Percentiles rank a stretch among this genome's conserved stretches.
phyloP scores from a whole-genome alignment of 2,797 vertebrate genomes.

The Podarcis lilfordi region DNA sequence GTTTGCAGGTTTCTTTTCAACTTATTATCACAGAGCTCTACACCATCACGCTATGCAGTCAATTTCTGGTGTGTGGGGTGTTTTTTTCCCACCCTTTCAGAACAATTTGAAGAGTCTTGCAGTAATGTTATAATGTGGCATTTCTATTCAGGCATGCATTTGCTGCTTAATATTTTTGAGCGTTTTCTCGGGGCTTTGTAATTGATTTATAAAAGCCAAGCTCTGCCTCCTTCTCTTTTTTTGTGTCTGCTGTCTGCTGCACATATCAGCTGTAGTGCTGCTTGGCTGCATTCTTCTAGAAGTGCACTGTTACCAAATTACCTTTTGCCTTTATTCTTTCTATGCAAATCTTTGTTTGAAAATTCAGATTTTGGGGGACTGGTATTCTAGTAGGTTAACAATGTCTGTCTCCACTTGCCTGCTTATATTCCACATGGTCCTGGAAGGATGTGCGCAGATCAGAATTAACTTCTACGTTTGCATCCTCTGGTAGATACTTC shows the following conservation, averaged over 20 bases:
- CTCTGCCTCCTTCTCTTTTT: background rate
- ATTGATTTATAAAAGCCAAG: slow-evolving; percentile 47
- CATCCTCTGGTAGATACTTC: background rate
- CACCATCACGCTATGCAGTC: slow-evolving; percentile 43
- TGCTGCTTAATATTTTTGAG: slow-evolving; percentile 53
- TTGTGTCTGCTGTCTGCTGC: background rate
- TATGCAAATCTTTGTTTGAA: background rate
- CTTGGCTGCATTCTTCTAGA: background rate
- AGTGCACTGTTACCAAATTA: background rate
- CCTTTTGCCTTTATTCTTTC: slow-evolving; percentile 5
- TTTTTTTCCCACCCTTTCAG: slow-evolving; percentile 28
- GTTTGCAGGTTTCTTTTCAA: slow-evolving; percentile 67
- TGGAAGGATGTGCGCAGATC: background rate
- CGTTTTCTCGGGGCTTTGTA: slow-evolving; percentile 48
- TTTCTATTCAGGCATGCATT: slow-evolving; percentile 53
- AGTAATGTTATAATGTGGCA: slow-evolving; percentile 48
- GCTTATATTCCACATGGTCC: background rate
- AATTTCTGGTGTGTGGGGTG: slow-evolving; percentile 35
- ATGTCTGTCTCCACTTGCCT: background rate
- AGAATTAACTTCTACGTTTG: background rate
- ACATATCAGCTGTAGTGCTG: background rate
- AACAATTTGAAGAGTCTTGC: slow-evolving; percentile 49
- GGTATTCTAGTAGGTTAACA: slow-evolving; percentile 11
- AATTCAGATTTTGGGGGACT: background rate
- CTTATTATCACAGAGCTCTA: slow-evolving; percentile 57